Base-by-base conservation (phyloP, 2,888 invertebrate species). In the Branchinecta sandiegonensis region DNA sequence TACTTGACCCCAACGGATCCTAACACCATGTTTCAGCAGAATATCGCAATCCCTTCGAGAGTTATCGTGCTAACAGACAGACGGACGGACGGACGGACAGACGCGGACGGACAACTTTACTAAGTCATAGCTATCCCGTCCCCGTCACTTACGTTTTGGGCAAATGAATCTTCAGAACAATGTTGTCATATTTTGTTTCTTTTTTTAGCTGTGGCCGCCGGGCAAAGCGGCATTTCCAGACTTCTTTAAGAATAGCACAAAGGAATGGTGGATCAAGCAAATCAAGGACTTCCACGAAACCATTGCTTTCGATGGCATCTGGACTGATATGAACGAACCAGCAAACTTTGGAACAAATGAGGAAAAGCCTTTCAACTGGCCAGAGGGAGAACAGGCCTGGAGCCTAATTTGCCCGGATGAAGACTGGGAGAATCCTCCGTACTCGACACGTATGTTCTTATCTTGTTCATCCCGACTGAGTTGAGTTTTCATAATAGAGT, bases 251-350 rank as follows among this genome's bases (percentile, higher is more conserved):
- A 47, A 47, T 4, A 46, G 13, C 6, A 69, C 73, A 1, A 66
- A 70, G 17, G 11, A 66, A 5, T 73, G 73, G 73, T 73, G 73
- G 73, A 67, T 50, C 8, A 56, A 68, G 2, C 69, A 70, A 47
- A 70, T 70, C 17, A 64, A 46, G 5, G 8, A 65, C 12, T 70
- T 66, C 73, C 9, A 65, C 70, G 17, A 69, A 69, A 11, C 72
- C 73, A 70, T 71, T 9, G 46, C 66, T 4, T 75, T 73, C 68
- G 76, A 76, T 48, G 76, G 75, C 46, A 67, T 76, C 3, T 76
- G 76, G 76, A 75, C 73, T 47, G 79, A 79, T 70, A 79, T 79
- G 78, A 79, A 79, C 71, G 78, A 79, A 70, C 78, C 78, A 8
- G 76, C 78, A 7, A 78, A 76, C 71, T 78, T 78, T 72, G 77